These are phyloP conservation scores for Chromoteleia sp. DNA, from an alignment of 2,888 invertebrate genomes.

Conservation along the genomic window DNA sequence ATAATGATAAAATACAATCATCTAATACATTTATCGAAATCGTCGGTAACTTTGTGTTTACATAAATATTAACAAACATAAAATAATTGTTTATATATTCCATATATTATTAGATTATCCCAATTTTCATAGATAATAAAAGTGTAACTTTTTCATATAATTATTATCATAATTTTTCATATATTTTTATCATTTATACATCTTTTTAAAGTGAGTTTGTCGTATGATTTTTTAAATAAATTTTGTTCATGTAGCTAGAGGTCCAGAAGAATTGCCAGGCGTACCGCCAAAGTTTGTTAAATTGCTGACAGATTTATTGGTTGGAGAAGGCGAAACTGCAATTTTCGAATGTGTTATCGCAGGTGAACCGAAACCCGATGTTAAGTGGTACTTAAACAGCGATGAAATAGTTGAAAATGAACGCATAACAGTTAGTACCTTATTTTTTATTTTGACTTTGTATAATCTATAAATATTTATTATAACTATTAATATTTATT, in stretches of 20 bases:
- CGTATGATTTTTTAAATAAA: too few species aligned
- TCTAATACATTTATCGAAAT: too few species aligned
- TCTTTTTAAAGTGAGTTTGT: too few species aligned
- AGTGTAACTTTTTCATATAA: too few species aligned
- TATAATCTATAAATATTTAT: background rate
- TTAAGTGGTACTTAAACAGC: constrained; percentile 86
- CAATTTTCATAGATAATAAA: too few species aligned
- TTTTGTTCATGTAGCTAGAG: constrained; percentile 48
- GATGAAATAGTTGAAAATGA: constrained; percentile 86
- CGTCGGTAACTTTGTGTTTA: too few species aligned
- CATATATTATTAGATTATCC: too few species aligned
- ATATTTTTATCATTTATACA: too few species aligned
- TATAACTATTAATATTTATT: background rate
- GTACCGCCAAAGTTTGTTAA: constrained; percentile 89
- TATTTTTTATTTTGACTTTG: background rate
- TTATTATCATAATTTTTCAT: too few species aligned
- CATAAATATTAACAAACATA: background rate
- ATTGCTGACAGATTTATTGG: constrained; percentile 89
- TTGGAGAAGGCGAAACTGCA: constrained; percentile 90
- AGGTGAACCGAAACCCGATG: constrained; percentile 89
- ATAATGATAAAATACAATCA: too few species aligned
- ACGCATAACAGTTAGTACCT: constrained; percentile 84
- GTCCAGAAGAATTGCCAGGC: constrained; percentile 76
- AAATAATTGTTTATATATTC: too few species aligned
- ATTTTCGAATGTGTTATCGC: constrained; percentile 88